Evolutionary conservation across 2,113 vertebrate genomes (phyloP), one percentile per base, ranked within the genome.

Genomic region (Petrocephalus microphthalmus): DNA sequence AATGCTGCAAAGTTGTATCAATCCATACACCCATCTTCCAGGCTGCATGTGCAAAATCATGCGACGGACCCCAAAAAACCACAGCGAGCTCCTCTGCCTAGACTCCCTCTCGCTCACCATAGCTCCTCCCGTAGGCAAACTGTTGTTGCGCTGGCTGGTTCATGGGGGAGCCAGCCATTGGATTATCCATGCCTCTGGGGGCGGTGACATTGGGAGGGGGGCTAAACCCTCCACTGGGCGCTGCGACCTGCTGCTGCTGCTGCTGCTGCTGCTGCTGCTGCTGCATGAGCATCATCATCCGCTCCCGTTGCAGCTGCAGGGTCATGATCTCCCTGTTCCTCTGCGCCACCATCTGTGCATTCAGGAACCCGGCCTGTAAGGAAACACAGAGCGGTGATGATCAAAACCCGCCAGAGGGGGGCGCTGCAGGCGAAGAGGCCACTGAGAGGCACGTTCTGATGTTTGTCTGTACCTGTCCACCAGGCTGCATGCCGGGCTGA

Each of bases 291-390:
- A 99, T 95, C 56, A 97, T 95, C 96, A 98, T 96, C 90, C 96
- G 94, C 93, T 97, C 97, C 90, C 97, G 97, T 89, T 96, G 96
- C 93, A 99, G 95, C 94, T 99, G 97, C 88, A 97, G 96, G 89
- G 94, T 99, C 87, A 95, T 92, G 92, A 98, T 93, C 94, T 99
- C 98, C 91, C 98, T 95, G 92, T 94, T 98, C 84, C 97, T 96
- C 94, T 99, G 98, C 86, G 97, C 97, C 81, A 98, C 95, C 97
- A 99, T 98, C 93, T 99, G 98, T 88, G 98, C 96, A 6, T 97
- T 99, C 87, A 99, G 94, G 93, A 98, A 98, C 89, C 96, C 94
- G 92, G 97, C 95, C 96, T 97, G 92, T 37, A 22, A 25, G 37
- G 13, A 47, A 19, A 88, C 3, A 33, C 37, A 53, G 49, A 52